Conservation (phyloP, 2,888 invertebrate species). For the Phaedon cochleariae region DNA sequence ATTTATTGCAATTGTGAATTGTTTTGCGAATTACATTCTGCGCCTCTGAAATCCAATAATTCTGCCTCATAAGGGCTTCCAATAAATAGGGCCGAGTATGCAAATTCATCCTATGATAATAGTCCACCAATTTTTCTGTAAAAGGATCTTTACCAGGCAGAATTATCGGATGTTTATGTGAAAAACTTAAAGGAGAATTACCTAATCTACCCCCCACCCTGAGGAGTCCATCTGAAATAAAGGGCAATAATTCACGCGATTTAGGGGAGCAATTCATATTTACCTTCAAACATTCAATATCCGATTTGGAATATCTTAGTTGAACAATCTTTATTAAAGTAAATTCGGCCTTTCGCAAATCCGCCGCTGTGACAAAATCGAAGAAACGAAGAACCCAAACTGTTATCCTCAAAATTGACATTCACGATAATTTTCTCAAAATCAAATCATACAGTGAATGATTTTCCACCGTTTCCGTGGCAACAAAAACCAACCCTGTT, state of each 20-base stretch:
- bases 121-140: slow-evolving; percentile 8
- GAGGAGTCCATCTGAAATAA: background rate
- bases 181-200: background rate
- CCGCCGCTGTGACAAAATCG: background rate
- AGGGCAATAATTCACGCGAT: background rate
- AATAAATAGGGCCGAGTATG: background rate
- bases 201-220: slow-evolving; percentile 1
- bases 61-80: background rate
- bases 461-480: background rate
- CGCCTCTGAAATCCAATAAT: background rate
- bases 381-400: background rate
- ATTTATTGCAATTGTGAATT: background rate
- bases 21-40: background rate
- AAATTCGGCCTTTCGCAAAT: background rate
- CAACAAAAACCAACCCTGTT: background rate
- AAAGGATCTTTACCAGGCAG: slow-evolving; percentile 13
- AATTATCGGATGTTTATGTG: background rate
- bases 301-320: background rate
- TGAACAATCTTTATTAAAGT: background rate
- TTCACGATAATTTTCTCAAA: background rate
- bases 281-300: background rate
- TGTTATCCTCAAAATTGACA: background rate
- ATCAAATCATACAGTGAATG: background rate
- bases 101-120: slow-evolving; percentile 9
- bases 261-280: background rate